Conservation (phyloP, 2,888 invertebrate species). For the Cacoxenus indagator region DNA sequence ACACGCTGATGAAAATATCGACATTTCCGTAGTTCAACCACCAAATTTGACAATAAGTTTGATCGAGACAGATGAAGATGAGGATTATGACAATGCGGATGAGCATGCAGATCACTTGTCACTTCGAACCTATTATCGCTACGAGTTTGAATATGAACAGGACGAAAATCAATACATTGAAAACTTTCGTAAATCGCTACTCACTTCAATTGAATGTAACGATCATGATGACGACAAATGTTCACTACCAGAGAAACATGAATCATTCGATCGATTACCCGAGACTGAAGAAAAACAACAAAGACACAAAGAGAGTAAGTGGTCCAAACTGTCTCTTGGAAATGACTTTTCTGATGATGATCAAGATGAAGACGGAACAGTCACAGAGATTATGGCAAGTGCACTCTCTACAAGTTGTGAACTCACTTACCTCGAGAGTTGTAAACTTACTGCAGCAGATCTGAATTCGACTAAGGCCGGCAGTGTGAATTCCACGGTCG, state of each 20-base stretch:
- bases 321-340: neutral
- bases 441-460: no score
- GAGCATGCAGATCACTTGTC: neutral
- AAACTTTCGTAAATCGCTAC: conserved; percentile 1
- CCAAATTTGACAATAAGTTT: neutral
- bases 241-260: conserved; percentile 4
- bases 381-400: neutral
- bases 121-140: neutral
- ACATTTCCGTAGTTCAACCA: neutral
- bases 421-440: no score
- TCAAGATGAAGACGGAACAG: neutral
- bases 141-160: neutral
- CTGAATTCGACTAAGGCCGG: no score
- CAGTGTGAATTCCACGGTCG: no score
- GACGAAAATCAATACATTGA: conserved; percentile 1
- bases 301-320: neutral
- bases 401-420: no score
- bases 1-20: neutral
- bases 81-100: neutral
- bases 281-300: neutral
- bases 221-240: neutral
- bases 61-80: neutral
- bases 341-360: neutral
- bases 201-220: neutral
- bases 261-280: neutral